phyloP scores from a whole-genome alignment of 2,113 vertebrate genomes.

The Mesembrinibis cayennensis region DNA sequence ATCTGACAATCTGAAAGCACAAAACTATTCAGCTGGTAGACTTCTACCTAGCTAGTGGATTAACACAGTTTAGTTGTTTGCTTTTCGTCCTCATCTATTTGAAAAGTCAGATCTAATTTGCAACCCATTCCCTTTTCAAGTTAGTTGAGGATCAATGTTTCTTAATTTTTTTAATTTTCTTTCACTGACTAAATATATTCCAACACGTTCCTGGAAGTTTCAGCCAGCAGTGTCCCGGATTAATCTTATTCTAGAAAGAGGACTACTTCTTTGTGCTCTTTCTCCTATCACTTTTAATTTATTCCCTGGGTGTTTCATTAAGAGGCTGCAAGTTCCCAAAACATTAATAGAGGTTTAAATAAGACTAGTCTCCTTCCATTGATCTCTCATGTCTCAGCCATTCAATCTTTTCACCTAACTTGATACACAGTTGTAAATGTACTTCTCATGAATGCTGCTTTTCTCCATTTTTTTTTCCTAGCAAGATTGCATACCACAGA shows the following conservation, averaged over 20 bases:
- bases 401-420: background rate
- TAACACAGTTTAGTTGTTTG: background rate
- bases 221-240: background rate
- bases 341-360: constrained; percentile 2
- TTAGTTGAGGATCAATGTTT: background rate
- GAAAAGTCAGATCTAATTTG: background rate
- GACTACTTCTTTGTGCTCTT: background rate
- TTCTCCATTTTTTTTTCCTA: background rate
- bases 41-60: background rate
- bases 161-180: background rate
- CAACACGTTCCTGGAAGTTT: background rate
- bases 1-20: background rate
- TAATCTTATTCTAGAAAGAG: background rate
- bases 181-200: background rate
- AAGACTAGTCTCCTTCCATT: background rate
- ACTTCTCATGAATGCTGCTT: background rate
- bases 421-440: background rate
- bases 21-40: background rate
- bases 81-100: background rate
- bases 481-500: background rate
- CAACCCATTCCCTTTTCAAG: background rate
- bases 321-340: background rate
- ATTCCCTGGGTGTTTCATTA: constrained; percentile 50
- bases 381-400: background rate
- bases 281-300: constrained; percentile 25